Conservation (phyloP, 2,797 vertebrate species). For the Aviceda leuphotes region DNA sequence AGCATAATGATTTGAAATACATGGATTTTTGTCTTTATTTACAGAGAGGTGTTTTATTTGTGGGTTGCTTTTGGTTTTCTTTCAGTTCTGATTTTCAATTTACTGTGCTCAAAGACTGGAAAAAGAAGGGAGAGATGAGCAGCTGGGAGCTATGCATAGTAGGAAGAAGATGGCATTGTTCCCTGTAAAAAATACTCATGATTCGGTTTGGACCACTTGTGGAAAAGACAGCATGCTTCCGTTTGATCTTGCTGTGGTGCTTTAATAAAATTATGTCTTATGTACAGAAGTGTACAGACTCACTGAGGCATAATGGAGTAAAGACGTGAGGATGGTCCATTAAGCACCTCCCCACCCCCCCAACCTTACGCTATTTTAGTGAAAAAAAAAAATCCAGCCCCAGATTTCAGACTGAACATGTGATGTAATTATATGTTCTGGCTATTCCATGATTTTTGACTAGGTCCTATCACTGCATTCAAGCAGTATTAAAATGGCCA, state of each 20-base stretch:
- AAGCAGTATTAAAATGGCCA: not conserved
- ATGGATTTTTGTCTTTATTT: not conserved
- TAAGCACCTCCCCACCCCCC: not conserved
- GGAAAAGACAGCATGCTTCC: rapidly evolving
- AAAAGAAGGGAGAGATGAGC: not conserved
- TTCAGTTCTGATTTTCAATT: not conserved
- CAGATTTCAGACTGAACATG: not conserved
- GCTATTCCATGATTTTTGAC: not conserved
- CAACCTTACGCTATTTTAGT: not conserved
- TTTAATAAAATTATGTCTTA: not conserved
- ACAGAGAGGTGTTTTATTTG: not conserved
- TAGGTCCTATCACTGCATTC: not conserved
- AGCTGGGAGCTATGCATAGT: not conserved
- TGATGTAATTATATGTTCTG: not conserved
- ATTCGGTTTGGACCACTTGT: not conserved
- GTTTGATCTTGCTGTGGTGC: not conserved
- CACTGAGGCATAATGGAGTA: not conserved
- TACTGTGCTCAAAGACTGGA: not conserved
- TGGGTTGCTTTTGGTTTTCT: not conserved
- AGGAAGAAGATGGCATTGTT: not conserved
- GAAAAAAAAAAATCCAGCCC: not conserved
- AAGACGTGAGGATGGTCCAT: not conserved
- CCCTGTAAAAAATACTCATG: not conserved
- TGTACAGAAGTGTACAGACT: not conserved
- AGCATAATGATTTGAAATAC: not conserved